Evolutionary conservation across 2,113 vertebrate species (phyloP).

Genomic region (Cranoglanis bouderius): DNA sequence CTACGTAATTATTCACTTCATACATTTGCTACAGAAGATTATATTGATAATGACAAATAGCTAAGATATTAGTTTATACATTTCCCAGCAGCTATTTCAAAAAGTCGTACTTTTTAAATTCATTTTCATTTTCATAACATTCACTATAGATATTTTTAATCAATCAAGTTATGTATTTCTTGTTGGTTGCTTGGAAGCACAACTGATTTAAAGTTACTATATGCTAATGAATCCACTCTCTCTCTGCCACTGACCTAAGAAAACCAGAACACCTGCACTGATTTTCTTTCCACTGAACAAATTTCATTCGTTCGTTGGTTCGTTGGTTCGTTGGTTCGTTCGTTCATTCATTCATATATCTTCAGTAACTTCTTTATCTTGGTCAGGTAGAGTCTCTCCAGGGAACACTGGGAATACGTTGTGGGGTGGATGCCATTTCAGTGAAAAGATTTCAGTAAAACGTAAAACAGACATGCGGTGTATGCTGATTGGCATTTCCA

Average conservation of each 20-base stretch:
- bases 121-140: background rate
- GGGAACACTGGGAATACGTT: background rate
- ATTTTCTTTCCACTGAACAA: background rate
- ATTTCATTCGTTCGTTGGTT: background rate
- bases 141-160: background rate
- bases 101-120: background rate
- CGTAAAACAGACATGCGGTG: background rate
- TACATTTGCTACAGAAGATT: background rate
- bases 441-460: background rate
- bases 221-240: background rate
- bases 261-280: background rate
- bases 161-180: background rate
- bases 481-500: too few species aligned
- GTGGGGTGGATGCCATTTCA: background rate
- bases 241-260: background rate
- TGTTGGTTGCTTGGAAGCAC: background rate
- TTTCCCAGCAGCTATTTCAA: background rate
- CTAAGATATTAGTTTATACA: background rate
- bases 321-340: background rate
- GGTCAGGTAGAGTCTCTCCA: background rate
- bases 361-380: background rate
- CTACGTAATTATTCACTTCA: background rate
- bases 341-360: background rate
- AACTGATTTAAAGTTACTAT: background rate
- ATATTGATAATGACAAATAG: background rate